Conservation (phyloP, 1,140 invertebrate genomes). For the Conopomorpha cramerella region DNA sequence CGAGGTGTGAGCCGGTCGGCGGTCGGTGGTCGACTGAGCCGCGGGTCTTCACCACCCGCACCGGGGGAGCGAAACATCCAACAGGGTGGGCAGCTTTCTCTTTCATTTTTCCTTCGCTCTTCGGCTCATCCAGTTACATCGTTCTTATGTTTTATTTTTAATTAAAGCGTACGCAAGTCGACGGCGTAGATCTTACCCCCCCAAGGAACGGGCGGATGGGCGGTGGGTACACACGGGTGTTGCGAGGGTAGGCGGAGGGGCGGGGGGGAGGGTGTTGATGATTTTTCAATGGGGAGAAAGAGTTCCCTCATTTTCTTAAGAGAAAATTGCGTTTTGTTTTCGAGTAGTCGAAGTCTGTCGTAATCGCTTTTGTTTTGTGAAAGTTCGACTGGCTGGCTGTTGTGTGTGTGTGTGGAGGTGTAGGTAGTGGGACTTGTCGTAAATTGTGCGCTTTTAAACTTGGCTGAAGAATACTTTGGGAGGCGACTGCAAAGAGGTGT, state of each 20-base stretch:
- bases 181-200: constrained; percentile 47
- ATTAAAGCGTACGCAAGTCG: constrained; percentile 60
- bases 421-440: too few species aligned
- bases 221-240: constrained; percentile 46
- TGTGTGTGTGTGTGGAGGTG: constrained; percentile 33
- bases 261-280: constrained; percentile 59
- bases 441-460: constrained; percentile 49
- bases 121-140: constrained; percentile 60
- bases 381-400: constrained; percentile 32
- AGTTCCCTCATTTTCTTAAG: constrained; percentile 62
- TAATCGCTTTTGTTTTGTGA: constrained; percentile 57
- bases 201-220: constrained; percentile 17
- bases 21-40: constrained; percentile 44
- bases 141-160: constrained; percentile 62
- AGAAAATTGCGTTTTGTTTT: constrained; percentile 61
- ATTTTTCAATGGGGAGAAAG: constrained; percentile 61
- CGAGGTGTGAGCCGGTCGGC: constrained; percentile 37
- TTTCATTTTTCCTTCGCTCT: constrained; percentile 60
- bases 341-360: constrained; percentile 58
- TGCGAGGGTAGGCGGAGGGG: too few species aligned
- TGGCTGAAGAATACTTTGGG: too few species aligned
- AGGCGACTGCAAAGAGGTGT: too few species aligned
- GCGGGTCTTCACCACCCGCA: constrained; percentile 28
- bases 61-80: constrained; percentile 13
- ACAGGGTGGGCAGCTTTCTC: constrained; percentile 53